Percentiles rank a stretch among this genome's conserved stretches.
These are phyloP conservation scores for Sebastes schlegelii DNA, from an alignment of 2,113 vertebrate genomes.

Conservation along the genomic window DNA sequence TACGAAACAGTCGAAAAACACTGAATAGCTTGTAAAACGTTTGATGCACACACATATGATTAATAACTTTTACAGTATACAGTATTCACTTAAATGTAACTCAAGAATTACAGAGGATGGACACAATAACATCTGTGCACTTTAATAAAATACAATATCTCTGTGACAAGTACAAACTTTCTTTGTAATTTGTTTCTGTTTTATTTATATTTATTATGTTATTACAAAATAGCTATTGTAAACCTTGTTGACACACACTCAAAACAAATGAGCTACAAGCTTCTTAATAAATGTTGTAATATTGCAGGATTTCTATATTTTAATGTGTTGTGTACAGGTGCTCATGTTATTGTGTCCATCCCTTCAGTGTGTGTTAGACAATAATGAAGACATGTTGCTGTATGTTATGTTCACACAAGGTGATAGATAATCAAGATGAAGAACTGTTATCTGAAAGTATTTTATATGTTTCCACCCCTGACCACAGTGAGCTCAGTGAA, in stretches of 20 bases:
- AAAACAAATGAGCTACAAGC: not conserved
- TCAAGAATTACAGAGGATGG: not conserved
- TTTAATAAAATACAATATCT: not conserved
- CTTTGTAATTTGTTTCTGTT: not conserved
- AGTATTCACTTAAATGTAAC: not conserved
- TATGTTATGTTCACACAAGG: not conserved
- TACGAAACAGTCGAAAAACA: not conserved
- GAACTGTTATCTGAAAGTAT: not conserved
- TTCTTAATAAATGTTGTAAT: not conserved
- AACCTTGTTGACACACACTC: not conserved
- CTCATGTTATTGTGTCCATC: not conserved
- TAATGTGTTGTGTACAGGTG: not conserved
- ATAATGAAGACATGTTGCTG: too few species aligned
- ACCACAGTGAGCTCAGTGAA: constrained; percentile 21
- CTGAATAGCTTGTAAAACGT: not conserved
- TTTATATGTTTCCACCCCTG: constrained; percentile 32
- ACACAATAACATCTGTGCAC: not conserved
- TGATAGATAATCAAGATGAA: not conserved
- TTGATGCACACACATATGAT: not conserved
- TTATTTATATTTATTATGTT: too few species aligned
- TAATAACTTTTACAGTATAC: not conserved
- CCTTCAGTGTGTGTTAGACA: not conserved
- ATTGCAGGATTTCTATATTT: not conserved
- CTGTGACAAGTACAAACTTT: not conserved
- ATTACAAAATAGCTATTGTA: not conserved